Conservation (phyloP, 2,888 invertebrate species). For the Archips xylosteana region DNA sequence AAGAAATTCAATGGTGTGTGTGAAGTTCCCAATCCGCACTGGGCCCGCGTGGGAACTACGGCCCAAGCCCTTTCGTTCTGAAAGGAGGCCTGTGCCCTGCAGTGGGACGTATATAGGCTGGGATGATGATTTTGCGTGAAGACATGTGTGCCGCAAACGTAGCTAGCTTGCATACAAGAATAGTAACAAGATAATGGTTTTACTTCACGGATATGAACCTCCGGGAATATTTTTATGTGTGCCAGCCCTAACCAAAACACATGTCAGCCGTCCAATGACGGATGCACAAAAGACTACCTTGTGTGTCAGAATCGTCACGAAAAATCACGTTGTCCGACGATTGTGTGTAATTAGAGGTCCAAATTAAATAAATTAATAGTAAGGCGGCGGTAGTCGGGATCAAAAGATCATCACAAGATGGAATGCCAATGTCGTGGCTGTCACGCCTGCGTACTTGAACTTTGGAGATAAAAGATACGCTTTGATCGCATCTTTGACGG, state of each 20-base stretch:
- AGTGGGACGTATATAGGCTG: too few species aligned
- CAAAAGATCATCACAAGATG: conserved; percentile 47
- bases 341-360: conserved; percentile 79
- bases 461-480: conserved; percentile 16
- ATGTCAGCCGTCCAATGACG: conserved; percentile 72
- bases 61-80: too few species aligned
- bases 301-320: conserved; percentile 77
- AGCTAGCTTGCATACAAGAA: too few species aligned
- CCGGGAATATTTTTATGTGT: too few species aligned
- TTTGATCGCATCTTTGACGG: conserved; percentile 25
- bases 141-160: too few species aligned
- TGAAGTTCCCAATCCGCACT: too few species aligned
- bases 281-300: conserved; percentile 81
- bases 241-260: conserved; percentile 64
- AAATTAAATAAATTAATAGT: conserved; percentile 79
- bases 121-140: too few species aligned
- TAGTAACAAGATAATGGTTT: too few species aligned
- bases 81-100: too few species aligned
- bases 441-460: conserved; percentile 44
- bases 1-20: too few species aligned
- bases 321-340: conserved; percentile 69
- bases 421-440: conserved; percentile 73
- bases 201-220: too few species aligned
- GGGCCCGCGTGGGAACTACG: too few species aligned
- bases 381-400: conserved; percentile 58